Evolutionary conservation across 1,140 invertebrate genomes (phyloP), one percentile per base, ranked within the genome.

Genomic region (Drosophila prosaltans): DNA sequence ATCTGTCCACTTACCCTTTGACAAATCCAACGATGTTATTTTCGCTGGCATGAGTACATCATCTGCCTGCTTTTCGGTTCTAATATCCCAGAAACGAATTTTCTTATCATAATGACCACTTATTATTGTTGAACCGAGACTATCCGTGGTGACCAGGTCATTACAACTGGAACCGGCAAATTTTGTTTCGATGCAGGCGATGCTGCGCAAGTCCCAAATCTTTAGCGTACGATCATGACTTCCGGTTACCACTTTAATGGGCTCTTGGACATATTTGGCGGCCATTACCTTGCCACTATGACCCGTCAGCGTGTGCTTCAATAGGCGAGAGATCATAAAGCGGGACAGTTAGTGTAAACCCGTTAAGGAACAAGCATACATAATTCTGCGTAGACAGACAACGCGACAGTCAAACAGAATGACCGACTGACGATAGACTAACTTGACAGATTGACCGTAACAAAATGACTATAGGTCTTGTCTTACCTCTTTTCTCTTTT

Each of bases 51-150:
- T 94, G 48, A 96, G 90, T 69, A 99, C 96, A 92, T 98, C 96
- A 91, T 97, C 96, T 43, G 95, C 94, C 69, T 95, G 95, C 68
- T 94, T 94, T 78, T 97, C 96, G 2, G 95, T 96, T 82, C 98
- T 94, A 69, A 96, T 96, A 90, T 99, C 98, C 98, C 98, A 99
- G 93, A 99, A 99, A 43, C 98, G 94, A 82, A 99, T 97, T 80
- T 95, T 96, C 93, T 99, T 99, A 93, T 99, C 98, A 93, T 98
- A 99, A 94, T 99, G 98, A 11, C 98, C 98, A 80, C 98, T 99
- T 71, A 99, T 98, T 72, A 99, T 97, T 26, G 96, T 97, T 10
- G 97, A 96, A n/a, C 97, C 97, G 1, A 97, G 95, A 45, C 96
- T 95, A 84, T 98, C 96, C 24, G 95, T 95, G 61, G 96, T 98